Percentiles rank a stretch among this genome's conserved stretches.
These are phyloP conservation scores for Malthinus seriepunctatus DNA, from an alignment of 2,888 invertebrate genomes.

Conservation along the genomic window DNA sequence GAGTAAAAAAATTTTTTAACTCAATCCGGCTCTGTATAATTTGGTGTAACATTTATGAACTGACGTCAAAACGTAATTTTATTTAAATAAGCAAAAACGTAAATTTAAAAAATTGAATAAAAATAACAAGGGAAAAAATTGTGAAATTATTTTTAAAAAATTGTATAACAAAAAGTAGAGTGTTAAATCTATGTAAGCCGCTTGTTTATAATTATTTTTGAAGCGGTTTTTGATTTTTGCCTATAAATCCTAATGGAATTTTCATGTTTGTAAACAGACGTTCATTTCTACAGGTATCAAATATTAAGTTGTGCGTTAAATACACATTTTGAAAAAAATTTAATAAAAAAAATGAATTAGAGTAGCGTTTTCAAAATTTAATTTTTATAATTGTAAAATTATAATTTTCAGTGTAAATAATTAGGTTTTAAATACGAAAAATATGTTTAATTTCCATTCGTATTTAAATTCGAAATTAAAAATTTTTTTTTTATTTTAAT, in stretches of 20 bases:
- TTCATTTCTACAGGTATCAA: constrained; percentile 16
- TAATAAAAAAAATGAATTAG: background rate
- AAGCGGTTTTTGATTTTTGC: constrained; percentile 28
- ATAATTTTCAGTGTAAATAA: too few relatives aligned
- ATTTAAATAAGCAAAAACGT: constrained; percentile 37
- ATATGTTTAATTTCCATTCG: too few relatives aligned
- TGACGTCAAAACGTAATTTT: too few relatives aligned
- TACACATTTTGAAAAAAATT: constrained; percentile 5
- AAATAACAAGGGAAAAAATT: constrained; percentile 17
- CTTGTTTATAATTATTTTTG: constrained; percentile 23
- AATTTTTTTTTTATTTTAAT: too few relatives aligned
- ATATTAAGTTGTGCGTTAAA: constrained; percentile 13
- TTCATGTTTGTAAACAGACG: constrained; percentile 30
- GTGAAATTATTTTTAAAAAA: background rate
- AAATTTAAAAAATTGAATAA: constrained; percentile 35
- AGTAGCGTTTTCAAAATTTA: background rate
- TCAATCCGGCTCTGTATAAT: too few relatives aligned
- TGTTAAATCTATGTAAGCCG: constrained; percentile 1
- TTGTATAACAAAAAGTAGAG: background rate
- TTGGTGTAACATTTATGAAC: too few relatives aligned
- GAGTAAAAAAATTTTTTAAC: too few relatives aligned
- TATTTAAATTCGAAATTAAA: too few relatives aligned
- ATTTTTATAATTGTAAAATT: too few relatives aligned
- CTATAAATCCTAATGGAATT: constrained; percentile 33
- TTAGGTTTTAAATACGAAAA: too few relatives aligned